Percentiles rank a stretch among this genome's conserved stretches.
Evolutionary conservation across 2,797 vertebrate genomes (phyloP).

Genomic region (Halcyon leucocephala): DNA sequence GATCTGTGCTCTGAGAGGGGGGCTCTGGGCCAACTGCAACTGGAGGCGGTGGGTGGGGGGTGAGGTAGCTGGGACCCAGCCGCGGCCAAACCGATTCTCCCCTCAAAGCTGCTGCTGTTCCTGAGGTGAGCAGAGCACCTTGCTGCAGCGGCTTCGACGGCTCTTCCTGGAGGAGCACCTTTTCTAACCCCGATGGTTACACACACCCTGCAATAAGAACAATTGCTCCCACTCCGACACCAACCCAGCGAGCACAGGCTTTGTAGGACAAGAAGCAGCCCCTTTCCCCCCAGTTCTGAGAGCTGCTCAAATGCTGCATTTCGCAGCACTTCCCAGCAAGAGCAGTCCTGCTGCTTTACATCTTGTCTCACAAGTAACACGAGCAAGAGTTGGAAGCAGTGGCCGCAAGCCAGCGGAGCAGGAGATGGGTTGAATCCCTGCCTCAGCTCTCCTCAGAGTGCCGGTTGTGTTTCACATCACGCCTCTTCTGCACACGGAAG

Average conservation of each 20-base stretch:
- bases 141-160: neutral
- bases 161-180: neutral
- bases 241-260: neutral
- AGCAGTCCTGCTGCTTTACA: neutral
- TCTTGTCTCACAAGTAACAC: neutral
- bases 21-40: neutral
- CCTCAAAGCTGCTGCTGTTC: neutral
- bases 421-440: neutral
- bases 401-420: neutral
- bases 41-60: neutral
- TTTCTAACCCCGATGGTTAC: neutral
- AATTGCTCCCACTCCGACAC: neutral
- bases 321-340: fast-evolving
- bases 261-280: neutral
- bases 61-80: neutral
- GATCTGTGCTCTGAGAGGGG: neutral
- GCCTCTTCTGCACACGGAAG: neutral
- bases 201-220: fast-evolving
- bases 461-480: neutral
- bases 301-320: neutral
- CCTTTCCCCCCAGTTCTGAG: neutral
- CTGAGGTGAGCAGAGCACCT: neutral
- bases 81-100: fast-evolving
- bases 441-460: neutral
- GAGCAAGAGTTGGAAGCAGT: neutral